phyloP scores from a whole-genome alignment of 2,888 invertebrate species.

The Carcina quercana region DNA sequence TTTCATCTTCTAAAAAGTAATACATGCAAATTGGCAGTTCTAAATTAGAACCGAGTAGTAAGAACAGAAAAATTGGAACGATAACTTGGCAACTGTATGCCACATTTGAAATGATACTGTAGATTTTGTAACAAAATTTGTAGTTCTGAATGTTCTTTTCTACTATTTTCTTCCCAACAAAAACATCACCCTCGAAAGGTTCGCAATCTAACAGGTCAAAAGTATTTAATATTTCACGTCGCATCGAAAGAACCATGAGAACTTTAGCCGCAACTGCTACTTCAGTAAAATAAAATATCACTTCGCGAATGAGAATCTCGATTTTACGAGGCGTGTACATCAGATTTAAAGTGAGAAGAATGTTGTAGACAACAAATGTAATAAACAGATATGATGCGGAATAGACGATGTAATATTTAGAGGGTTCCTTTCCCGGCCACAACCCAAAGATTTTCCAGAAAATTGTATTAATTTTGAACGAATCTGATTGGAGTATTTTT shows the following conservation, averaged over 20 bases:
- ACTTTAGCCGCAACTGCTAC: conserved; percentile 40
- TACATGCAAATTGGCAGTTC: conserved; percentile 51
- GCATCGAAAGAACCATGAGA: conserved; percentile 36
- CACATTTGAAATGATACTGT: conserved; percentile 26
- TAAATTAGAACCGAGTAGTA: conserved; percentile 18
- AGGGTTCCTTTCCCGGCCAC: conserved; percentile 33
- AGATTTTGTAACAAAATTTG: conserved; percentile 29
- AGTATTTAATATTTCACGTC: conserved; percentile 31
- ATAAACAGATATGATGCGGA: conserved; percentile 31
- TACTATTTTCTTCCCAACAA: conserved; percentile 27
- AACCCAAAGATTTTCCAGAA: conserved; percentile 42
- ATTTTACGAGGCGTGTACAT: conserved; percentile 41
- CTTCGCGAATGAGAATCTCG: conserved; percentile 44
- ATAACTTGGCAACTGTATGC: conserved; percentile 31
- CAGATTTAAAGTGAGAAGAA: conserved; percentile 42
- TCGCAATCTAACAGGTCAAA: conserved; percentile 43
- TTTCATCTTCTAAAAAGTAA: conserved; percentile 43
- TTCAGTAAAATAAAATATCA: conserved; percentile 46
- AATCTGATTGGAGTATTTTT: conserved; percentile 26
- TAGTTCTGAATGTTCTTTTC: conserved; percentile 26
- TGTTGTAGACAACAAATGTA: conserved; percentile 33
- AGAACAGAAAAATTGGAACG: conserved; percentile 29
- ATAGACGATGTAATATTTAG: conserved; percentile 40
- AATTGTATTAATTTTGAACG: conserved; percentile 35
- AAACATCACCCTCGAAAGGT: conserved; percentile 33